Conservation (phyloP, 2,113 vertebrate species). For the Colistium nudipinnis region DNA sequence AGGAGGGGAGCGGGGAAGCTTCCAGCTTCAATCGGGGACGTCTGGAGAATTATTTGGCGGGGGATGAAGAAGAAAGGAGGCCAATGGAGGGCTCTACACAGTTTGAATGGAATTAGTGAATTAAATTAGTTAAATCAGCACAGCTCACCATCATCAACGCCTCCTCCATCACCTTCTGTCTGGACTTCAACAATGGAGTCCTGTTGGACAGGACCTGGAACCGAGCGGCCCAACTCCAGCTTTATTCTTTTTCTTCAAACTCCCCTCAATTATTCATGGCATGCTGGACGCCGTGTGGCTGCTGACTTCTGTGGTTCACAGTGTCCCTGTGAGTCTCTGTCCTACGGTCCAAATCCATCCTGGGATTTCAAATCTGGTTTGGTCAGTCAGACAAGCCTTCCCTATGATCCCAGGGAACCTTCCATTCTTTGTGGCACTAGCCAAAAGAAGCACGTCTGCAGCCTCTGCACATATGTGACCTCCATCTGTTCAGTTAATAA, state of each 20-base stretch:
- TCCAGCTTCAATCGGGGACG: not conserved
- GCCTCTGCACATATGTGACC: conserved; percentile 22
- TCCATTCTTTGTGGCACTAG: conserved; percentile 1
- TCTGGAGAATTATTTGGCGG: no score
- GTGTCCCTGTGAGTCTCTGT: conserved; percentile 2
- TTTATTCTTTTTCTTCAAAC: conserved; percentile 20
- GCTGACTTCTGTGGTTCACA: not conserved
- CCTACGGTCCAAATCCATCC: not conserved
- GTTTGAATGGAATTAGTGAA: no score
- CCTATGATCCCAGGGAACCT: not conserved
- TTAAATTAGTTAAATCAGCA: no score
- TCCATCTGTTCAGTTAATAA: conserved; percentile 29
- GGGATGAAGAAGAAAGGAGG: no score
- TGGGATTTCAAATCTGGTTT: not conserved
- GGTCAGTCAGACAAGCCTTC: not conserved
- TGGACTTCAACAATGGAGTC: no score
- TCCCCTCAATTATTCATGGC: conserved; percentile 42
- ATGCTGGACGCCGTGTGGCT: conserved; percentile 16
- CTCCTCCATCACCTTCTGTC: no score
- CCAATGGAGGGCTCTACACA: no score
- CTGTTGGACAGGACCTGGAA: no score
- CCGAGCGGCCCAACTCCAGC: no score
- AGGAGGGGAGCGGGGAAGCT: no score
- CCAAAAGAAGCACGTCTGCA: conserved; percentile 17
- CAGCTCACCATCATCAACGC: no score